These are phyloP conservation scores for human DNA, from an alignment of 2,113 vertebrate genomes.

Conservation along the genomic window GRCh38 chr3:173257501-173258000, in stretches of 20 bases:
- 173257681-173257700: neutral
- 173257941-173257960: neutral
- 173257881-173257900: fast-evolving
- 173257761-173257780: neutral
- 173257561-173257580: neutral
- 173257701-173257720: neutral
- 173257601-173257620: neutral
- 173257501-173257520: neutral
- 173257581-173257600: neutral
- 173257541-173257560: neutral
- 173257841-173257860: neutral
- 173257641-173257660: neutral
- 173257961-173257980: neutral
- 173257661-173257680: neutral
- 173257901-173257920: neutral
- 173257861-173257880: neutral
- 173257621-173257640: neutral
- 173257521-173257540: neutral
- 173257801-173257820: neutral
- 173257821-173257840: neutral
- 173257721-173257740: neutral
- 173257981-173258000: neutral
- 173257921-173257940: neutral
- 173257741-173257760: neutral
- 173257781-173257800: neutral